Evolutionary conservation across 1,140 invertebrate species (phyloP), one percentile per base, ranked within the genome.

Genomic region (Macrotrachela quadricornifera): DNA sequence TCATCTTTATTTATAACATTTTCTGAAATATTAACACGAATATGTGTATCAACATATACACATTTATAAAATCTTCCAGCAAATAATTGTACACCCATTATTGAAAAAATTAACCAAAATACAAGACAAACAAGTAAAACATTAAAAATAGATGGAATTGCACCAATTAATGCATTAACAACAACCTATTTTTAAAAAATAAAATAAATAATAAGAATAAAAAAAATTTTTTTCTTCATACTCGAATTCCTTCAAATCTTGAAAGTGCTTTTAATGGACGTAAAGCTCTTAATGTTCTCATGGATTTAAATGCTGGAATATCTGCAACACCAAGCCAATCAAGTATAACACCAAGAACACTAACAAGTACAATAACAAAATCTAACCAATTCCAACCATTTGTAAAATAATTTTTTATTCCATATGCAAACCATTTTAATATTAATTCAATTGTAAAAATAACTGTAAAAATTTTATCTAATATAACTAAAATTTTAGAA

Each of bases 331-430:
- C 21, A 30, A 30, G 21, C 21, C 21, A 30, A 30, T 30, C 21
- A 2, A 30, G 21, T 4, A 30, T 30, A 30, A 2, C 8, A 4
- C 21, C 21, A 30, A 30, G 21, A 40, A 60, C 70, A 80, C 80
- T 80, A 78, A 94, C 88, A 81, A 91, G 85, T 59, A 95, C 90
- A 74, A 95, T 96, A 62, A 94, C 79, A 71, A 95, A 95, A 76
- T 96, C 90, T 57, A 96, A 78, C 88, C 88, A 94, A 73, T 88
- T 95, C 88, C 88, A 95, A 39, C 87, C 88, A 66, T 95, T 94
- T 21, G 86, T 92, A 70, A 96, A 96, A 72, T 96, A 96, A 67
- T 86, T 86, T 65, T 81, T 80, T 67, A 90, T 92, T 58, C 91
- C 90, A 62, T 94, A 80, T 51, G 90, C 90, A 61, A 92, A 75